phyloP scores from a whole-genome alignment of 2,888 invertebrate species.

The Ophion ellenae region DNA sequence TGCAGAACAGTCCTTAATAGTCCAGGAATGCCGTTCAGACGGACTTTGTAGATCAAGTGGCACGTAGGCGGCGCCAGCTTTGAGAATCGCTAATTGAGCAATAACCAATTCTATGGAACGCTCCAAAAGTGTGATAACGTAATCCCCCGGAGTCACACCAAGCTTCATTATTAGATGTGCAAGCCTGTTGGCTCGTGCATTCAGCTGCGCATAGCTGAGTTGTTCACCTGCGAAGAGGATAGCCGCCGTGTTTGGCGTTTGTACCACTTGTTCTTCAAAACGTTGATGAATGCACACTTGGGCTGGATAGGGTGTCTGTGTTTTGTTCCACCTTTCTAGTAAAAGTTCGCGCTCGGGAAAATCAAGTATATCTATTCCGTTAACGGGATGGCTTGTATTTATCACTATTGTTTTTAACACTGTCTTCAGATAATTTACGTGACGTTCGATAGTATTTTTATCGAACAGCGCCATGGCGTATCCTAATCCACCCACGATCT shows the following conservation, averaged over 20 bases:
- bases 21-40: conserved; percentile 7
- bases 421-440: neutral
- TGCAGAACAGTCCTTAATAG: conserved; percentile 4
- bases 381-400: neutral
- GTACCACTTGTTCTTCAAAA: conserved; percentile 12
- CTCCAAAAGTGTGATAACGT: conserved; percentile 1
- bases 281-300: neutral
- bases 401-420: neutral
- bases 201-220: conserved; percentile 6
- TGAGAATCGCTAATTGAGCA: conserved; percentile 13
- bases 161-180: neutral
- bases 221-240: neutral
- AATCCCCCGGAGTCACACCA: conserved; percentile 6
- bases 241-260: conserved; percentile 1
- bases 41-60: conserved; percentile 14
- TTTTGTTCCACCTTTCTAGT: conserved; percentile 21
- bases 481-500: conserved; percentile 6
- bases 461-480: conserved; percentile 15
- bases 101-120: conserved; percentile 13
- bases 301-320: neutral
- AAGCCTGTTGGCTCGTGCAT: neutral
- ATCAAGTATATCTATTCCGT: conserved; percentile 6
- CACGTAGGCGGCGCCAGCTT: conserved; percentile 12
- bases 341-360: neutral
- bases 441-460: conserved; percentile 2